Evolutionary conservation across 2,888 invertebrate genomes (phyloP).

Genomic region (Caenorhabditis sinica): DNA sequence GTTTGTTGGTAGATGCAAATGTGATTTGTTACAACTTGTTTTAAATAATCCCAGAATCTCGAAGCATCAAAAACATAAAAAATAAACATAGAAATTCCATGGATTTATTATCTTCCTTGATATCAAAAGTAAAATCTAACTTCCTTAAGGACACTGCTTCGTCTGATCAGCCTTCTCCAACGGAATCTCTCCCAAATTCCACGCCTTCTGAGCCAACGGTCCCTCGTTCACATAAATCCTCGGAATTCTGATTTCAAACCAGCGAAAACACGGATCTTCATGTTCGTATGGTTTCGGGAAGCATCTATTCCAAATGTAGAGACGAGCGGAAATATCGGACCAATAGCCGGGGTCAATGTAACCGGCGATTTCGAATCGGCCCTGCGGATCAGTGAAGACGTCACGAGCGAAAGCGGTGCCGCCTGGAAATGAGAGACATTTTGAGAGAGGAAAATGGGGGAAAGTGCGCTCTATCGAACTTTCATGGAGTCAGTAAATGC

Average conservation of each 20-base stretch:
- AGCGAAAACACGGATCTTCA: not conserved
- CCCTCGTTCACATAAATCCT: conserved; percentile 4
- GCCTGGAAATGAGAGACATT: not conserved
- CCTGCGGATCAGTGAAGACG: conserved; percentile 26
- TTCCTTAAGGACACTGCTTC: not conserved
- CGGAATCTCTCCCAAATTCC: conserved; percentile 19
- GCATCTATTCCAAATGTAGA: conserved; percentile 1
- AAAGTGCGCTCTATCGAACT: no score
- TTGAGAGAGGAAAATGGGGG: no score
- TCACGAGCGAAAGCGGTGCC: conserved; percentile 5
- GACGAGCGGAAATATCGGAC: not conserved
- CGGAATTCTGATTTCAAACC: conserved; percentile 19
- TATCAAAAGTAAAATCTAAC: not conserved
- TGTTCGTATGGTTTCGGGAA: not conserved
- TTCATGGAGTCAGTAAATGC: no score
- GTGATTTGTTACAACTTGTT: not conserved
- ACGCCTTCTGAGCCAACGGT: conserved; percentile 3
- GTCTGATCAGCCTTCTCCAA: not conserved
- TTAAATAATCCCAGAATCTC: no score
- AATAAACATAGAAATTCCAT: no score
- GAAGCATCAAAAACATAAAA: no score
- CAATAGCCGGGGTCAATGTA: not conserved
- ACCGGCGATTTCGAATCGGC: conserved; percentile 26
- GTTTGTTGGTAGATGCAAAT: not conserved
- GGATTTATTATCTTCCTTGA: no score